Base-by-base conservation (phyloP, 2,113 vertebrate species). In the Charadrius vociferus region DNA sequence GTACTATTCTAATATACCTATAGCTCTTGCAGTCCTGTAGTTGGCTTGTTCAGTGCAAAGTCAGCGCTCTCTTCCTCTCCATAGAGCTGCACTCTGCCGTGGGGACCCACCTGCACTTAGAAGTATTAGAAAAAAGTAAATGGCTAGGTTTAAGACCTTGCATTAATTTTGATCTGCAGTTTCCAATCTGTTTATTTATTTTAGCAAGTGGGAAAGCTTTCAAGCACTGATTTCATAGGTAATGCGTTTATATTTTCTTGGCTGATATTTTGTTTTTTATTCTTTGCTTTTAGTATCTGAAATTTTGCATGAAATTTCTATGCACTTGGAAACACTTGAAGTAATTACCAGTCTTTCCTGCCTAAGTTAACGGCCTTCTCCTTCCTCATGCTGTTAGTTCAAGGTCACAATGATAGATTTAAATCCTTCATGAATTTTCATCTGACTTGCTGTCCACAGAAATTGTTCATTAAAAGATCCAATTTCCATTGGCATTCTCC, bases 391-490 rank as follows among this genome's bases (percentile, higher is more conserved):
- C 78, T 87, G 17, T 82, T 89, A 90, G 93, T 92, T 96, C 92
- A 96, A 97, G 97, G 93, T 97, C 95, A 91, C 50, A 72, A 6
- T 68, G 82, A 87, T 71, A 77, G 77, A 55, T 68, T 92, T 90
- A 94, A 94, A 81, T 73, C 79, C 89, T 93, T 84, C 37, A 47
- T 84, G 47, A 94, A 90, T 93, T 97, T 96, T 94, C 79, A 79
- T 96, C 93, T 3, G 23, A 90, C 81, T 92, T 78, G 71, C 88
- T 73, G 59, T 92, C 90, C 73, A 45, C 81, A 96, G n/a, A 96
- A 96, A 86, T 45, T 86, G 87, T 96, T 95, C 70, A 93, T 91
- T 90, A 95, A 92, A 89, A 90, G 82, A 91, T 93, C 77, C 83
- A 65, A 73, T 96, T 97, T 96, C 81, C 59, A 90, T 34, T 95